Base-by-base conservation (phyloP, 2,888 invertebrate species). In the Coenonympha glycerion region DNA sequence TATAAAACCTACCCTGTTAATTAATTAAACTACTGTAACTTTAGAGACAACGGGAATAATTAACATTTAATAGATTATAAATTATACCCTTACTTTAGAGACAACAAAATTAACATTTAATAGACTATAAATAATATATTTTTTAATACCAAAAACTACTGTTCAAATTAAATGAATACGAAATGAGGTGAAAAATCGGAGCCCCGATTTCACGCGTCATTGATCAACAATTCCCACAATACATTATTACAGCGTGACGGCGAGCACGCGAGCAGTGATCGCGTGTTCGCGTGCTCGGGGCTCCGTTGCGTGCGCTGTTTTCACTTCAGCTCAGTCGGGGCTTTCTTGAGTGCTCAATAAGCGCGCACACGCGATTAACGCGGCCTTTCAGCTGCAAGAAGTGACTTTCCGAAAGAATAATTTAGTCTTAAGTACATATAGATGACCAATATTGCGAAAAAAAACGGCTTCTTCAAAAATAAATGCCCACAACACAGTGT, bases 271-370 rank as follows among this genome's bases (percentile, higher is more conserved):
- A 77, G 71, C 73, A 68, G 53, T 61, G 65, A 67, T 78, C 63
- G 76, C 77, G 73, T 78, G 78, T 61, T 80, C 58, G 80, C 82
- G 79, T 81, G 81, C 56, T 49, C 52, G 53, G 59, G 64, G 64
- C 61, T 59, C 52, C 57, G 64, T 81, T 76, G 84, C 84, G 84
- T 84, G 83, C 68, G 56, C 59, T 68, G 69, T 73, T 79, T 76
- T 76, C 76, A 74, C 75, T 78, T 71, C 73, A 64, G 65, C 68
- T 68, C 62, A 58, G 65, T 60, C 64, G 64, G 66, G 68, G 66
- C 69, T 70, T 75, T 71, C 76, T 76, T 80, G 83, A 84, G 80
- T 73, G 76, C 82, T 84, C 79, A 81, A 80, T 84, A 80, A 77
- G 68, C 67, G 66, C 36, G 56, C 51, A 56, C 67, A 70, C 68